Conservation (phyloP, 2,797 vertebrate species). For the Calcarius lapponicus region DNA sequence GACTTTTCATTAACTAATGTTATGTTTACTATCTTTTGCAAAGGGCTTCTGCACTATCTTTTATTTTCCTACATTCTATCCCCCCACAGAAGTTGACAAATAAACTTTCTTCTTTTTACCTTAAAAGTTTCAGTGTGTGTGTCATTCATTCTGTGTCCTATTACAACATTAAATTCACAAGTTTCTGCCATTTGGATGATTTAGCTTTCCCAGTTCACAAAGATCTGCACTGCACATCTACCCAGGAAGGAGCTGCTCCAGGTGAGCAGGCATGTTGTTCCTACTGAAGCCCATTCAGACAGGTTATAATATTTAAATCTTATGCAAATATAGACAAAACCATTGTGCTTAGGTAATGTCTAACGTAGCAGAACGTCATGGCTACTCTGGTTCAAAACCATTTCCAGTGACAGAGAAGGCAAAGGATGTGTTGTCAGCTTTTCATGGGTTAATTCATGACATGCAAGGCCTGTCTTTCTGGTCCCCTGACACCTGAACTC, state of each 20-base stretch:
- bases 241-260: background rate
- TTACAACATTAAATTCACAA: background rate
- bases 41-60: too few species aligned
- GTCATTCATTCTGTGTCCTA: background rate
- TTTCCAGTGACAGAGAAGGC: background rate
- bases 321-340: background rate
- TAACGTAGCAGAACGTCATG: background rate
- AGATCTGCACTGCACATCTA: background rate
- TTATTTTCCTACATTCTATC: too few species aligned
- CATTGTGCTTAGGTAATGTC: background rate
- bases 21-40: too few species aligned
- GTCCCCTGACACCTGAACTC: background rate
- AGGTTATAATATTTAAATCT: background rate
- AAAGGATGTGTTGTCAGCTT: background rate
- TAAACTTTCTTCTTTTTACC: background rate
- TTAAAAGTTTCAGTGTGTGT: background rate
- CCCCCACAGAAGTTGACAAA: background rate
- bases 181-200: background rate
- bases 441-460: background rate
- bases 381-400: background rate
- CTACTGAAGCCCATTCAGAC: background rate
- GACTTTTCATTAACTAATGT: too few species aligned
- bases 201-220: background rate
- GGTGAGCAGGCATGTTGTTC: background rate
- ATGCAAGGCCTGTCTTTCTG: background rate